Conservation (phyloP, 1,140 invertebrate genomes). For the Aphaenogaster floridana region DNA sequence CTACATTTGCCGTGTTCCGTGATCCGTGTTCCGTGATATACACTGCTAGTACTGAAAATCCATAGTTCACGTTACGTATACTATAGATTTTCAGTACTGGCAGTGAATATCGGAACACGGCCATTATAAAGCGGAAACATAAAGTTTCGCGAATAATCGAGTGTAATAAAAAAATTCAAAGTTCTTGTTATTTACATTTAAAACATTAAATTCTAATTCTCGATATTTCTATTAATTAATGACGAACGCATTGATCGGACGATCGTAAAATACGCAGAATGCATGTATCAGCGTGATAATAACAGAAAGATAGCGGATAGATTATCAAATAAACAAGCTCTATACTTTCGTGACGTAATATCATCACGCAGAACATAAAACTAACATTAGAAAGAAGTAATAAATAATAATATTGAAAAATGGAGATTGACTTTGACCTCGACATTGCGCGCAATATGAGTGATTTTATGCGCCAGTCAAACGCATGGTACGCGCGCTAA, state of each 20-base stretch:
- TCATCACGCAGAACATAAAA: neutral
- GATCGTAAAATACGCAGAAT: neutral
- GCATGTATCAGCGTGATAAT: neutral
- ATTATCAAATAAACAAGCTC: neutral
- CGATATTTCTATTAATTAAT: neutral
- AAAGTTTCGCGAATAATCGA: neutral
- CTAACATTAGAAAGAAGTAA: neutral
- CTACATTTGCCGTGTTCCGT: neutral
- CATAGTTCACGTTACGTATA: no score
- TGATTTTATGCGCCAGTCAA: neutral
- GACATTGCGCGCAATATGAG: slow-evolving; percentile 9
- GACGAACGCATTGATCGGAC: neutral
- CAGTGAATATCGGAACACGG: no score
- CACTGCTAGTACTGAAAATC: no score
- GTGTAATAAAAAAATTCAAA: neutral
- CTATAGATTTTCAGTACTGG: no score
- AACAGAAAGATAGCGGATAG: neutral
- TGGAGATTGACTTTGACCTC: slow-evolving; percentile 13
- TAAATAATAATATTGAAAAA: slow-evolving; percentile 46
- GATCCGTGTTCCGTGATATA: no score
- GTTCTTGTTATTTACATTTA: neutral
- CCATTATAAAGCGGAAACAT: neutral
- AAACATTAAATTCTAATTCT: neutral
- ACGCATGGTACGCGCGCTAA: neutral
- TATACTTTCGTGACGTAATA: neutral